Base-by-base conservation (phyloP, 1,140 invertebrate genomes). In the Cyclina sinensis region DNA sequence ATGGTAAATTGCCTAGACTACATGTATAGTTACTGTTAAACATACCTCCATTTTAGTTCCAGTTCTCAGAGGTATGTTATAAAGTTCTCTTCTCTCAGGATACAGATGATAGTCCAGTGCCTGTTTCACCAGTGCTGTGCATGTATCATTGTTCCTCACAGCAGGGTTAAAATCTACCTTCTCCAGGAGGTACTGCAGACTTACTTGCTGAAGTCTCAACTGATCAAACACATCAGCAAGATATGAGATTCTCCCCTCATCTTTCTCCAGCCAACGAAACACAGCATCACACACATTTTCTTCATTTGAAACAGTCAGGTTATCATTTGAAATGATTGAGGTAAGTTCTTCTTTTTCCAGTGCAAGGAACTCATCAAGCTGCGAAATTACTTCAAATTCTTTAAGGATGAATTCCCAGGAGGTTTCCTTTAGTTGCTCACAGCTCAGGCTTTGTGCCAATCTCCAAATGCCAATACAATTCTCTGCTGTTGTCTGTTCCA, bases 81-180 rank as follows among this genome's bases (percentile, higher is more conserved):
- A 91, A 79, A 92, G 83, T 73, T 93, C 91, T 21, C 92, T 88
- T 37, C 90, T 90, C 30, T 91, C 90, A 27, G 92, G 92, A 30
- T 92, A 86, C 2, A 93, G 90, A 80, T 91, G 90, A 54, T 89
- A 93, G 78, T 93, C 91, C 27, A 92, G 85, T 51, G 92, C 92
- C 30, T 91, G 82, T 35, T 90, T 90, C 16, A 93, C 79, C 12
- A 88, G 59, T 21, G 32, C 51, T 24, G 86, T 88, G 43, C 86
- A 88, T 30, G 65, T 73, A 18, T 46, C 18, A 70, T 82, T 74
- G 51, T 82, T 82, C 24, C 86, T 39, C 11, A 88, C 86, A 32
- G 62, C 39, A 1, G 86, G 86, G 48, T 88, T 73, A 48, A 88
- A 88, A 46, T 88, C 86, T 30, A 91, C 88, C 21, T 92, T 90